These are phyloP conservation scores for Xiphorhynchus erythropygius DNA, from an alignment of 2,797 vertebrate genomes.

Conservation along the genomic window DNA sequence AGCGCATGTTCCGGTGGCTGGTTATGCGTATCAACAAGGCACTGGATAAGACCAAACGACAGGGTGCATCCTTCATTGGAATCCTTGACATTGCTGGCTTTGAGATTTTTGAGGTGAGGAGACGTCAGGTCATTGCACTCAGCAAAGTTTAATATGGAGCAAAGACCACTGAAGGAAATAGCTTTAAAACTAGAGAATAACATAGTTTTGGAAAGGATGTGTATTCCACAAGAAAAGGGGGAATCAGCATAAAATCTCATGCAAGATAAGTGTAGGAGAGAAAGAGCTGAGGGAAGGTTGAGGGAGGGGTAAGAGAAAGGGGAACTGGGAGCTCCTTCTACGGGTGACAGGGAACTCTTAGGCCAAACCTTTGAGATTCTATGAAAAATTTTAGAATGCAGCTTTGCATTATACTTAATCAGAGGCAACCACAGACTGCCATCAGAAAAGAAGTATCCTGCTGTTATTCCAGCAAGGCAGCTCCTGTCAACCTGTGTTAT, in stretches of 20 bases:
- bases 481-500: background rate
- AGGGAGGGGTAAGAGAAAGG: background rate
- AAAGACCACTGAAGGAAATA: background rate
- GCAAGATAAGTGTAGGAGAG: background rate
- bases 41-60: conserved; percentile 94
- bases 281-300: background rate
- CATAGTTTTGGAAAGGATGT: background rate
- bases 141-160: background rate
- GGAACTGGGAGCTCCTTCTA: background rate
- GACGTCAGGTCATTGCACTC: background rate
- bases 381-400: background rate
- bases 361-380: background rate
- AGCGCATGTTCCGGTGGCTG: conserved; percentile 97
- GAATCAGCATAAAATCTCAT: background rate
- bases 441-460: background rate
- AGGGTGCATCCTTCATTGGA: conserved; percentile 98
- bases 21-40: conserved; percentile 97
- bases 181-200: background rate
- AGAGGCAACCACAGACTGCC: background rate
- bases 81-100: conserved; percentile 98
- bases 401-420: background rate
- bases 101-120: conserved; percentile 94
- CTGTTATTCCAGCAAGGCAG: background rate
- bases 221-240: background rate
- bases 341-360: background rate